Evolutionary conservation across 2,888 invertebrate genomes (phyloP).

Genomic region (Noctua fimbriata): DNA sequence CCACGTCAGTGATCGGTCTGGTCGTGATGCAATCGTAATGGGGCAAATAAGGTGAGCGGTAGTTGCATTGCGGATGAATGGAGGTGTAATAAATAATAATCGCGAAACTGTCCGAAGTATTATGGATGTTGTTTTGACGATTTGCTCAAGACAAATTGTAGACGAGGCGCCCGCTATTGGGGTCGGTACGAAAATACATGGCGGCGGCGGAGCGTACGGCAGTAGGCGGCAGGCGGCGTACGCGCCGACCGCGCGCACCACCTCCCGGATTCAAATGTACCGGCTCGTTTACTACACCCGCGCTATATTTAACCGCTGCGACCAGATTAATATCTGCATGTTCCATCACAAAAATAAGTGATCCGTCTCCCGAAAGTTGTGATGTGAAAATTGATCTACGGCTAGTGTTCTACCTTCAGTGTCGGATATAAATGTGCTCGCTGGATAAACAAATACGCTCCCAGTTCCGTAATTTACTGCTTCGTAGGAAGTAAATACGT

Average conservation of each 20-base stretch:
- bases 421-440: conserved; percentile 75
- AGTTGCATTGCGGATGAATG: conserved; percentile 65
- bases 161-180: conserved; percentile 88
- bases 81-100: conserved; percentile 75
- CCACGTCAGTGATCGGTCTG: conserved; percentile 28
- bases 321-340: conserved; percentile 87
- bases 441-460: conserved; percentile 76
- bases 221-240: conserved; percentile 89
- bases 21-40: conserved; percentile 44
- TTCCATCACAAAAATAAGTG: conserved; percentile 84
- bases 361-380: conserved; percentile 78
- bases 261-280: conserved; percentile 82
- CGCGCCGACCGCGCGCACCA: conserved; percentile 86
- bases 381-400: conserved; percentile 81
- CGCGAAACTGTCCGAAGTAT: conserved; percentile 83
- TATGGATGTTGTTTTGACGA: conserved; percentile 85
- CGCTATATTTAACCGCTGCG: conserved; percentile 89
- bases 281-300: conserved; percentile 84
- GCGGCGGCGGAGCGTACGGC: conserved; percentile 83
- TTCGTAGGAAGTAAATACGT: conserved; percentile 80
- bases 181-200: conserved; percentile 90
- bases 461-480: conserved; percentile 63
- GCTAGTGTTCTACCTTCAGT: conserved; percentile 75
- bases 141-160: conserved; percentile 88
- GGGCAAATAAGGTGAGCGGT: conserved; percentile 45